These are phyloP conservation scores for Kuschelorhynchus macadamiae DNA, from an alignment of 2,888 invertebrate species.

Conservation along the genomic window DNA sequence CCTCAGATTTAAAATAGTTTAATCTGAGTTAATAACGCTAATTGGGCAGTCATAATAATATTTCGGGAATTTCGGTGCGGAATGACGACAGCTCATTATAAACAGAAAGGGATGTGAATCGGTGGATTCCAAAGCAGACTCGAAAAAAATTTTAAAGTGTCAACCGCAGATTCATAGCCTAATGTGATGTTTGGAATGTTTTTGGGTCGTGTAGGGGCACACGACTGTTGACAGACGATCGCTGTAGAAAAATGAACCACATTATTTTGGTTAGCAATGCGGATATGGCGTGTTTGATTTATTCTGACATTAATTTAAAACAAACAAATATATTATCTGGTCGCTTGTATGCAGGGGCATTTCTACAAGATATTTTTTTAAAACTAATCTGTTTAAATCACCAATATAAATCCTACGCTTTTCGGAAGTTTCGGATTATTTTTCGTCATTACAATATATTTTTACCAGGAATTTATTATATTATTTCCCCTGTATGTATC, in stretches of 20 bases:
- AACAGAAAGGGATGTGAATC: slow-evolving; percentile 50
- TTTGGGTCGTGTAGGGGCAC: slow-evolving; percentile 60
- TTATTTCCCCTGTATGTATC: too few species aligned
- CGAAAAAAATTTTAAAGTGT: slow-evolving; percentile 23
- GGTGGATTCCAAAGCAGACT: slow-evolving; percentile 29
- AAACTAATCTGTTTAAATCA: too few species aligned
- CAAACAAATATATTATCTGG: too few species aligned
- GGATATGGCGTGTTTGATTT: slow-evolving; percentile 11
- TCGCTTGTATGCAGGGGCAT: too few species aligned
- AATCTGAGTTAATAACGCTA: slow-evolving; percentile 19
- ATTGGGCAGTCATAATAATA: slow-evolving; percentile 30
- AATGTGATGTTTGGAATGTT: slow-evolving; percentile 59
- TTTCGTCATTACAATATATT: too few species aligned
- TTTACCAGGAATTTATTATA: too few species aligned
- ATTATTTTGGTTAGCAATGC: slow-evolving; percentile 25
- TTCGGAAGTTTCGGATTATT: too few species aligned
- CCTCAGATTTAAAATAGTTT: too few species aligned
- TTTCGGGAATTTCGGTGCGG: slow-evolving; percentile 19
- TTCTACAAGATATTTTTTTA: too few species aligned
- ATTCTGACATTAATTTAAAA: not conserved
- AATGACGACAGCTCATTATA: slow-evolving; percentile 52
- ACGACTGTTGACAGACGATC: slow-evolving; percentile 59
- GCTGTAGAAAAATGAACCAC: slow-evolving; percentile 1
- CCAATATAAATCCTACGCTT: too few species aligned
- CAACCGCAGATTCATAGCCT: slow-evolving; percentile 55